Conservation (phyloP, 2,113 vertebrate genomes). For the Lophotis ruficrista region DNA sequence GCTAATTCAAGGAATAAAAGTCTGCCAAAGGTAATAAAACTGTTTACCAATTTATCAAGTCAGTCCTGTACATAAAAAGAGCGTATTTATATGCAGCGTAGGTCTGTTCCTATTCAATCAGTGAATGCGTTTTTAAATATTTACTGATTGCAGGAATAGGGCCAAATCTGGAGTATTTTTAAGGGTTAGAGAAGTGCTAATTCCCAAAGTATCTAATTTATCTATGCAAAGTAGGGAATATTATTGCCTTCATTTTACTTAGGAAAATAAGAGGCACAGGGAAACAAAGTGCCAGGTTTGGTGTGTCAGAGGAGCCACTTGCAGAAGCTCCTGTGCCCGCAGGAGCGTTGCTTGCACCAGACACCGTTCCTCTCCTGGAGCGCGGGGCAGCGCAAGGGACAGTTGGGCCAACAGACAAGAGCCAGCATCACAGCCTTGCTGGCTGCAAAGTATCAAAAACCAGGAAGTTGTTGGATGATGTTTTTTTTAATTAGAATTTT, state of each 20-base stretch:
- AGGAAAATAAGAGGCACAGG: neutral
- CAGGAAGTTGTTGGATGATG: neutral
- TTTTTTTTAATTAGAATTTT: neutral
- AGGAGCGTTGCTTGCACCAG: neutral
- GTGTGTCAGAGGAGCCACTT: neutral
- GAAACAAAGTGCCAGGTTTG: neutral
- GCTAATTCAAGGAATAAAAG: slow-evolving; percentile 43
- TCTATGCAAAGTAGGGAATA: neutral
- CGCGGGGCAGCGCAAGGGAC: neutral
- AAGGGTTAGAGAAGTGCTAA: neutral
- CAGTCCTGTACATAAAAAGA: neutral
- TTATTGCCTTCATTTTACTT: neutral
- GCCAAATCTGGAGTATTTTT: slow-evolving; percentile 19
- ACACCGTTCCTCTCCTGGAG: fast-evolving
- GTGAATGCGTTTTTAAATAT: slow-evolving; percentile 20
- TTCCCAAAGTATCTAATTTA: neutral
- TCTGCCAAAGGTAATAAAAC: slow-evolving; percentile 58
- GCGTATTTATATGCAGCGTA: neutral
- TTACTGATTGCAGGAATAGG: slow-evolving; percentile 26
- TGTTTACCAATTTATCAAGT: slow-evolving; percentile 28
- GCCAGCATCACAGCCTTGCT: neutral
- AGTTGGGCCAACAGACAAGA: neutral
- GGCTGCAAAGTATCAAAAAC: neutral
- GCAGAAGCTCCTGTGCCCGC: neutral
- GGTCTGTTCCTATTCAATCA: neutral